A percentile compares a stretch with the other conserved stretches of the same genome.
Evolutionary conservation across 2,113 vertebrate species (phyloP).

Genomic region (Panurus biarmicus): DNA sequence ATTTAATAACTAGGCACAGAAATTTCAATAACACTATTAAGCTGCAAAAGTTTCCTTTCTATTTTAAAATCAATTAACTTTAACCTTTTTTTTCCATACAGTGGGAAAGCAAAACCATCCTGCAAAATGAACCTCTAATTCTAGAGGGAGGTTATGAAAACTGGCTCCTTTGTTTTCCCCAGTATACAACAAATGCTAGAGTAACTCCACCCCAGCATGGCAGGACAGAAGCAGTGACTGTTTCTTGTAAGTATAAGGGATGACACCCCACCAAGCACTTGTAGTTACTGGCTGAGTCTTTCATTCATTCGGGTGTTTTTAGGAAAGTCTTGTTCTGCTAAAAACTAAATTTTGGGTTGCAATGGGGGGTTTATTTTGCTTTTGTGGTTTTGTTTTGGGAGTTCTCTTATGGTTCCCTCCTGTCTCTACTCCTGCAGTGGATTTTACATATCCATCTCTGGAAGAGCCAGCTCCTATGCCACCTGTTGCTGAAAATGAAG

Average conservation of each 20-base stretch:
- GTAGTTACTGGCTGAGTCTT: neutral
- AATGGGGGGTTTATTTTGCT: neutral
- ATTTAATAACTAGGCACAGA: neutral
- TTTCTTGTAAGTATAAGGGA: slow-evolving; percentile 80
- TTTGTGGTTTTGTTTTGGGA: neutral
- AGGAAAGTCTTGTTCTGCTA: neutral
- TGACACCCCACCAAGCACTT: neutral
- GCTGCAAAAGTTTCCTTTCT: neutral
- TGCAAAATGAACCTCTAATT: slow-evolving; percentile 87
- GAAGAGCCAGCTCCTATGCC: slow-evolving; percentile 79
- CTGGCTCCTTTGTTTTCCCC: slow-evolving; percentile 96
- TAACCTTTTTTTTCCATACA: slow-evolving; percentile 47
- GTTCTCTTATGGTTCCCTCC: neutral
- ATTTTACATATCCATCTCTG: slow-evolving; percentile 92
- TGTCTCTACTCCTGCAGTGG: slow-evolving; percentile 69
- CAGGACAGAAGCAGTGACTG: slow-evolving; percentile 72
- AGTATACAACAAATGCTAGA: slow-evolving; percentile 91
- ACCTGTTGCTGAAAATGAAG: slow-evolving; percentile 60
- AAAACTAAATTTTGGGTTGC: neutral
- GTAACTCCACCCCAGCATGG: slow-evolving; percentile 80
- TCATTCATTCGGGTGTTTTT: neutral
- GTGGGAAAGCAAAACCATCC: slow-evolving; percentile 93
- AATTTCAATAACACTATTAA: neutral
- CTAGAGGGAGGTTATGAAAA: slow-evolving; percentile 96
- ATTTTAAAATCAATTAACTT: neutral